phyloP scores from a whole-genome alignment of 2,797 vertebrate genomes.

The Mycteria americana region DNA sequence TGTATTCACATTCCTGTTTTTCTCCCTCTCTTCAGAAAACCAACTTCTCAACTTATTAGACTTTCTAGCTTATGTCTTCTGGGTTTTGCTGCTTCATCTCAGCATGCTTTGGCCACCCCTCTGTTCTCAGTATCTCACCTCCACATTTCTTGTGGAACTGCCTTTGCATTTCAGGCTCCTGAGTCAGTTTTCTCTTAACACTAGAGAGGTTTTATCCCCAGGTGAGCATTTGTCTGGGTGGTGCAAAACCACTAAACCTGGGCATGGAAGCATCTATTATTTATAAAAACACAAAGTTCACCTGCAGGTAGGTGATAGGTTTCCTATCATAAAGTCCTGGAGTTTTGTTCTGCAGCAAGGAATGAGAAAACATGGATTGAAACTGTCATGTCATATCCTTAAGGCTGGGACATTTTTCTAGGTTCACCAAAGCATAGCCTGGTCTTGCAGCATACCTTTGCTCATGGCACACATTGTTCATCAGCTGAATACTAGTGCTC shows the following conservation, averaged over 20 bases:
- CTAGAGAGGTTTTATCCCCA: not conserved
- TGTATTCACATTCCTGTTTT: not conserved
- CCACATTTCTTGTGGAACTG: not conserved
- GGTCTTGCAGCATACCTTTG: not conserved
- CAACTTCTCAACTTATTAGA: not conserved
- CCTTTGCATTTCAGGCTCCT: not conserved
- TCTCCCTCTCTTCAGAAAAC: not conserved
- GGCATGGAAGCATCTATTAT: not conserved
- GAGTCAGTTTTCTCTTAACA: not conserved
- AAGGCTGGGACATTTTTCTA: not conserved
- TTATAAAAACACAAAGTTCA: slow-evolving; percentile 2
- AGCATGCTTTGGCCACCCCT: not conserved
- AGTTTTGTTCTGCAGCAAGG: not conserved
- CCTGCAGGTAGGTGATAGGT: not conserved
- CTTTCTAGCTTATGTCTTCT: not conserved
- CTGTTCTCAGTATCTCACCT: not conserved
- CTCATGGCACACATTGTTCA: not conserved
- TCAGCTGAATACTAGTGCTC: not conserved
- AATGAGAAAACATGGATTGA: not conserved
- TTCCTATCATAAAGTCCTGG: not conserved
- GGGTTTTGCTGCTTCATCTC: not conserved
- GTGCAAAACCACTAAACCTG: not conserved
- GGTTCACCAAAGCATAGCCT: not conserved
- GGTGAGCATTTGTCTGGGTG: not conserved
- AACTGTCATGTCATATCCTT: not conserved